phyloP scores from a whole-genome alignment of 2,888 invertebrate species.

The Macrophya annulata region DNA sequence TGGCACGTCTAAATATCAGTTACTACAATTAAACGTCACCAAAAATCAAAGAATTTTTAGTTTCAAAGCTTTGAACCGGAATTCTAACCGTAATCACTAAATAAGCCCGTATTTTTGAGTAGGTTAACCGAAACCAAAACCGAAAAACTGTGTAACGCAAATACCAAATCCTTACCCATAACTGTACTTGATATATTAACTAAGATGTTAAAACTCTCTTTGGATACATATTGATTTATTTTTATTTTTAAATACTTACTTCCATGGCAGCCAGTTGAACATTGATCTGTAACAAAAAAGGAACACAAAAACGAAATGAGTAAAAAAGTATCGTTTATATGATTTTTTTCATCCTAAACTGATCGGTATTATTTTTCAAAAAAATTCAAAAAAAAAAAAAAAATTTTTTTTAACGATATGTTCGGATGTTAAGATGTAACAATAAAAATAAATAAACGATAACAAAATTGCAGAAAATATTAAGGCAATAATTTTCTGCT shows the following conservation, averaged over 20 bases:
- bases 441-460: neutral
- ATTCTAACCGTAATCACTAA: too few species aligned
- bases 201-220: neutral
- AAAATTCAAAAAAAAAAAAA: too few species aligned
- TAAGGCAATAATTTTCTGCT: neutral
- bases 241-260: conserved; percentile 76
- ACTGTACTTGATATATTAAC: too few species aligned
- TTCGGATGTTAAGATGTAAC: neutral
- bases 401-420: neutral
- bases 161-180: too few species aligned
- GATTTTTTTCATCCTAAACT: neutral
- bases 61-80: too few species aligned
- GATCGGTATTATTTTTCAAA: neutral
- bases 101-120: too few species aligned
- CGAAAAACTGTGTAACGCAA: too few species aligned
- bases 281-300: conserved; percentile 79
- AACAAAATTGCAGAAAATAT: conserved; percentile 21
- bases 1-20: too few species aligned
- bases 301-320: conserved; percentile 56
- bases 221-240: neutral
- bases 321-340: conserved; percentile 4
- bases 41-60: too few species aligned
- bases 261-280: conserved; percentile 81
- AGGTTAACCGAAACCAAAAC: too few species aligned
- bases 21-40: too few species aligned